Conservation (phyloP, 2,113 vertebrate genomes). For the Etheostoma cragini region DNA sequence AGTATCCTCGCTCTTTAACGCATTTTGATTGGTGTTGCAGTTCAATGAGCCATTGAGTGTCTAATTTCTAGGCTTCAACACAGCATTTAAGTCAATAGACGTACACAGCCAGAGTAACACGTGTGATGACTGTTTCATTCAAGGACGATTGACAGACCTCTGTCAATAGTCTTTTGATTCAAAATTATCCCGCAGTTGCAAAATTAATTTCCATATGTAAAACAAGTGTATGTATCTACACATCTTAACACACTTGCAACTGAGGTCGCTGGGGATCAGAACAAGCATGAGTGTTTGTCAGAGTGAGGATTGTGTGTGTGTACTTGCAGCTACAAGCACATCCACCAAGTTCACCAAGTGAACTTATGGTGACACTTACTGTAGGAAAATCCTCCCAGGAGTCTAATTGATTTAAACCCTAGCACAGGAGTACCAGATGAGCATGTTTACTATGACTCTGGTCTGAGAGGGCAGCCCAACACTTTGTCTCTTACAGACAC, state of each 20-base stretch:
- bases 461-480: slow-evolving; percentile 5
- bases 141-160: not conserved
- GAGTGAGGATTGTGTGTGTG: not conserved
- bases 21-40: slow-evolving; percentile 36
- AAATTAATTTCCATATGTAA: not conserved
- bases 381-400: slow-evolving; percentile 26
- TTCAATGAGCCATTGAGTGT: slow-evolving; percentile 12
- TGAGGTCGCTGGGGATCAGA: slow-evolving; percentile 16
- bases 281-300: not conserved
- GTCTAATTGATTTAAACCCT: slow-evolving; percentile 27
- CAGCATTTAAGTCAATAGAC: not conserved
- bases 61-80: not conserved
- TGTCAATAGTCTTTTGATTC: not conserved
- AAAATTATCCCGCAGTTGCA: not conserved
- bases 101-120: not conserved
- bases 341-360: not conserved
- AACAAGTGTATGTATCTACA: not conserved
- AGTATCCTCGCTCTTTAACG: slow-evolving; percentile 26
- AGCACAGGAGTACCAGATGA: slow-evolving; percentile 45
- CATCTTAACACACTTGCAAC: slow-evolving; percentile 30
- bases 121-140: slow-evolving; percentile 1
- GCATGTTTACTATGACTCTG: slow-evolving; percentile 34
- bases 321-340: slow-evolving; percentile 2
- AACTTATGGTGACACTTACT: slow-evolving; percentile 14
- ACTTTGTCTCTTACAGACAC: slow-evolving; percentile 19